Evolutionary conservation across 2,797 vertebrate genomes (phyloP).

Genomic region (Liparis tanakae): DNA sequence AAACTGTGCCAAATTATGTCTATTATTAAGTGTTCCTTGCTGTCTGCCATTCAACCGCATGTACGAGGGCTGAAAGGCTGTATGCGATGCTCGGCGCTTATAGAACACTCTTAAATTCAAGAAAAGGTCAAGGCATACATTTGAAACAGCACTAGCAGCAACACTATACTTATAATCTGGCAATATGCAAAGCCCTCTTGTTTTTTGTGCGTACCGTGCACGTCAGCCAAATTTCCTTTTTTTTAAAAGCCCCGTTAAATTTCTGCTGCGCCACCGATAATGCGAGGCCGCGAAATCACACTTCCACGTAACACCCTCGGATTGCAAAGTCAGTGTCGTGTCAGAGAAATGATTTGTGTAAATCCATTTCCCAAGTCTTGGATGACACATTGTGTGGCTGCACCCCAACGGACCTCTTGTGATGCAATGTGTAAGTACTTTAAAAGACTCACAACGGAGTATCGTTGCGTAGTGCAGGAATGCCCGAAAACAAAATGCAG

Average conservation of each 20-base stretch:
- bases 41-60: slow-evolving; percentile 15
- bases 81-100: slow-evolving; percentile 17
- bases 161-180: neutral
- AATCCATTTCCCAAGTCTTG: slow-evolving; percentile 43
- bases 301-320: slow-evolving; percentile 55
- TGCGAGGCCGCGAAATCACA: slow-evolving; percentile 49
- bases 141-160: slow-evolving; percentile 10
- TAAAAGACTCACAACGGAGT: neutral
- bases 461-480: neutral
- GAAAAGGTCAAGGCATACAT: slow-evolving; percentile 26
- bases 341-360: slow-evolving; percentile 46
- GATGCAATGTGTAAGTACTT: slow-evolving; percentile 10
- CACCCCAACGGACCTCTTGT: slow-evolving; percentile 6
- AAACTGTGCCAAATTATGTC: neutral
- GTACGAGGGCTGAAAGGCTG: slow-evolving; percentile 13
- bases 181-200: neutral
- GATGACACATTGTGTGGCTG: slow-evolving; percentile 27
- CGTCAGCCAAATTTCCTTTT: neutral
- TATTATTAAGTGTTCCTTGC: slow-evolving; percentile 19
- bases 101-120: slow-evolving; percentile 18
- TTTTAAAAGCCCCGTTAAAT: slow-evolving; percentile 4
- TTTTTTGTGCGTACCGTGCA: neutral
- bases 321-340: slow-evolving; percentile 58
- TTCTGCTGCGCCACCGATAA: slow-evolving; percentile 28
- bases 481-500: neutral